Conservation (phyloP, 2,888 invertebrate species). For the Ennomos fuscantarius region DNA sequence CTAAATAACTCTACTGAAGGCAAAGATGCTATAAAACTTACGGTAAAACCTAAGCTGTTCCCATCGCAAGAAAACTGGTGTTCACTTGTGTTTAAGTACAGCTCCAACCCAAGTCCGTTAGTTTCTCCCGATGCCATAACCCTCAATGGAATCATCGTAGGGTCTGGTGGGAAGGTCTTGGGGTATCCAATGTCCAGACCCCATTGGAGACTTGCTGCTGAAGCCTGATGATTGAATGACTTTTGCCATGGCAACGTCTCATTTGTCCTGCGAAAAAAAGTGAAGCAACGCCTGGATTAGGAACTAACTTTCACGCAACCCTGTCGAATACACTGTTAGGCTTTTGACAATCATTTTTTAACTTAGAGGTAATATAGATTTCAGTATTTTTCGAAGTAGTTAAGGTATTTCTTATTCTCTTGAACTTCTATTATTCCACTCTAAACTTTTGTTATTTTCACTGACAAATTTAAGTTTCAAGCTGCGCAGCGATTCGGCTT, state of each 20-base stretch:
- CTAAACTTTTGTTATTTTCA: slow-evolving; percentile 3
- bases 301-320: too few relatives aligned
- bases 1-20: too few relatives aligned
- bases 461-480: slow-evolving; percentile 1
- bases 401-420: too few relatives aligned
- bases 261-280: slow-evolving; percentile 61
- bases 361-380: too few relatives aligned
- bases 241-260: slow-evolving; percentile 67
- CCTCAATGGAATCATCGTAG: slow-evolving; percentile 60
- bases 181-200: slow-evolving; percentile 71
- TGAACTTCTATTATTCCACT: too few relatives aligned
- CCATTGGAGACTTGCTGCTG: slow-evolving; percentile 59
- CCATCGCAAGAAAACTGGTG: slow-evolving; percentile 76
- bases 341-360: too few relatives aligned
- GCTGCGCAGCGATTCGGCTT: too few relatives aligned
- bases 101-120: slow-evolving; percentile 72
- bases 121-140: slow-evolving; percentile 74
- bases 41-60: slow-evolving; percentile 74
- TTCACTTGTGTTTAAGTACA: slow-evolving; percentile 73
- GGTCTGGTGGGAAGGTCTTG: slow-evolving; percentile 65
- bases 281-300: background rate
- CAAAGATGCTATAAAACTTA: slow-evolving; percentile 42
- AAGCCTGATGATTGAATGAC: slow-evolving; percentile 52
- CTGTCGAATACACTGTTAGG: too few relatives aligned
- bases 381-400: too few relatives aligned